phyloP scores from a whole-genome alignment of 2,797 vertebrate genomes.

The Sebastes vulpes region DNA sequence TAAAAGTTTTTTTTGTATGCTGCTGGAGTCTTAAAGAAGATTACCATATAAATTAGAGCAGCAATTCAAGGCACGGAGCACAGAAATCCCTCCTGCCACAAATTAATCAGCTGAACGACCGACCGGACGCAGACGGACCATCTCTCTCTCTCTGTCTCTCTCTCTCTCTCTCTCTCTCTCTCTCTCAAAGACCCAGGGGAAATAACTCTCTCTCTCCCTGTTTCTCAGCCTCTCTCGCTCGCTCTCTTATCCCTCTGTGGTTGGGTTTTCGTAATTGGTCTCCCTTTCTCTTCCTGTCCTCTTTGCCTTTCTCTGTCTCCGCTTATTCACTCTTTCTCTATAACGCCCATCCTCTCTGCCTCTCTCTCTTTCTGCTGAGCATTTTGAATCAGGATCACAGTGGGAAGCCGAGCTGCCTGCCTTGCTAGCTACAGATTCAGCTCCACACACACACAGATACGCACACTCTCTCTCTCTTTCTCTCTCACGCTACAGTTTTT shows the following conservation, averaged over 20 bases:
- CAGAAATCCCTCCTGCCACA: conserved; percentile 81
- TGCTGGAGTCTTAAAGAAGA: conserved; percentile 77
- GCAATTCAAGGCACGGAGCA: conserved; percentile 72
- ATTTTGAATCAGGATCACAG: conserved; percentile 77
- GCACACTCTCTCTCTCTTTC: background rate
- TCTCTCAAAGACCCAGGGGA: conserved; percentile 61
- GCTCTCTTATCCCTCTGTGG: conserved; percentile 33
- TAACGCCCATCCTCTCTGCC: background rate
- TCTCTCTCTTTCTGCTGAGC: conserved; percentile 37
- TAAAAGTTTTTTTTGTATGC: conserved; percentile 72
- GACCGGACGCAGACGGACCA: conserved; percentile 61
- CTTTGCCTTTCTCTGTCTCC: conserved; percentile 51
- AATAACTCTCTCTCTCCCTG: conserved; percentile 40
- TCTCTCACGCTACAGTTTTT: conserved; percentile 6
- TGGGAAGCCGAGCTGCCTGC: conserved; percentile 55
- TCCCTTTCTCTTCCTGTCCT: conserved; percentile 46
- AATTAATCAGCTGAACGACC: conserved; percentile 78
- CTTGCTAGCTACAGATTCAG: conserved; percentile 30
- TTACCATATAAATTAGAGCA: conserved; percentile 85
- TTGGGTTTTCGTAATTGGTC: conserved; percentile 57
- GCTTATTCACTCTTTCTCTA: conserved; percentile 2
- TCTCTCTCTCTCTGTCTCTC: conserved; percentile 37
- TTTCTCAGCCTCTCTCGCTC: conserved; percentile 25
- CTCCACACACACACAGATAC: background rate
- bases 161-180: conserved; percentile 37